Evolutionary conservation across 1,140 invertebrate genomes (phyloP), one percentile per base, ranked within the genome.

Genomic region (Diorhabda sublineata): DNA sequence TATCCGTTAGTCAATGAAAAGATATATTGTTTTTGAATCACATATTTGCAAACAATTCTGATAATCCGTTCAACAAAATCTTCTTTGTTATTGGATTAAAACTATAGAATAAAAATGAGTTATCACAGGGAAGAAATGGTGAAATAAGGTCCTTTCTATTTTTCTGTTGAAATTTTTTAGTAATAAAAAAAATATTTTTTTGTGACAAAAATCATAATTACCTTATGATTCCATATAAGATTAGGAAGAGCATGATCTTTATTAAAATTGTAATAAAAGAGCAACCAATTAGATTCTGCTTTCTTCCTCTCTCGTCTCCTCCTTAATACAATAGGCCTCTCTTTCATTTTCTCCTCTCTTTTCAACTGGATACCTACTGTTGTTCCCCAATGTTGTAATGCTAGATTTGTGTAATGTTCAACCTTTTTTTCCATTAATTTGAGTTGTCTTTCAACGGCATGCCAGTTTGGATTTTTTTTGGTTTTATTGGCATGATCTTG

Each of bases 191-290:
- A 62, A 56, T 68, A 58, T n/a, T 47, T 66, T 60, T 65, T 69
- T 43, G 45, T 75, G 26, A 66, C 3, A 26, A 26, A 26, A 26
- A 26, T 26, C 26, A 26, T 26, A 26, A 26, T 47, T 58, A 92
- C 92, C 82, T 96, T 97, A 78, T 97, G 96, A 84, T 99, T 99
- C 98, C 98, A 99, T 75, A 99, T 98, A 5, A 99, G 86, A 84
- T 99, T 98, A 4, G 98, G 94, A 80, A 97, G 86, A 44, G 94
- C 89, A 82, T 99, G 97, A 84, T 99, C 96, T 80, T 91, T 88
- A 79, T 89, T 90, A 83, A 99, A 99, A 81, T 96, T 92, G 79
- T 96, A 96, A 81, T 97, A 99, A 84, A 99, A 98, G 63, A 97
- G 84, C 43, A 88, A 86, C 92, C 95, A 96, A 85, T 99, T 99